Evolutionary conservation across 2,113 vertebrate genomes (phyloP), one percentile per base, ranked within the genome.

Genomic region (Gallinago media): DNA sequence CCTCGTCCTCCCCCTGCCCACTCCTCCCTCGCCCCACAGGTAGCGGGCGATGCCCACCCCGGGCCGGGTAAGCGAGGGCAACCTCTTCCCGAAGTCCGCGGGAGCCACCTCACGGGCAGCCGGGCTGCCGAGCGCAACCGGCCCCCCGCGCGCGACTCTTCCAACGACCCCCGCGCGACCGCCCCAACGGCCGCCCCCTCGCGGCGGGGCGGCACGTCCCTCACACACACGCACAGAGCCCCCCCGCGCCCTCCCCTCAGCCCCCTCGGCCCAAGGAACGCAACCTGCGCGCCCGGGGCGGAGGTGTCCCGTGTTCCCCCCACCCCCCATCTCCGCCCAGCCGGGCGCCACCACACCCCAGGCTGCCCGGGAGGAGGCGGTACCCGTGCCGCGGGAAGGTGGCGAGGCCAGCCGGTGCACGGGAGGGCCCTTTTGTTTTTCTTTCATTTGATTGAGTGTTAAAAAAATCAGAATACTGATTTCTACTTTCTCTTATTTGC

Each of bases 41-140:
- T 86, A 79, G n/a, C 85, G 56, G 88, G 66, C 56, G 72, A 85
- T 91, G 88, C 87, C 90, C 87, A 13, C 11, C n/a, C 32, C 49
- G 55, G 44, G 7, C 61, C 47, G 73, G 82, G 40, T 63, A 40
- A 5, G 22, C 55, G 26, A 63, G 32, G 55, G 27, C 66, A 14
- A 77, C 34, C 56, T 26, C 50, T 36, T n/a, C 58, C 46, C 65
- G 12, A 70, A 79, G 71, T 15, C 75, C 55, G 54, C 93, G 77
- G 91, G 81, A 92, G 91, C 92, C 94, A 84, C 74, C 92, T 77
- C 87, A 93, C 83, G 83, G 89, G 90, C 90, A 72, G 68, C n/a
- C 13, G 42, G 17, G 17, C 66, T 5, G 82, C 77, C 61, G 44
- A 44, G 22, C 23, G 67, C 86, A 29, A 10, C 46, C 31, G 23